Percentiles rank a stretch among this genome's conserved stretches.
Conservation (phyloP, 2,113 vertebrate species). For the Albula glossodonta region DNA sequence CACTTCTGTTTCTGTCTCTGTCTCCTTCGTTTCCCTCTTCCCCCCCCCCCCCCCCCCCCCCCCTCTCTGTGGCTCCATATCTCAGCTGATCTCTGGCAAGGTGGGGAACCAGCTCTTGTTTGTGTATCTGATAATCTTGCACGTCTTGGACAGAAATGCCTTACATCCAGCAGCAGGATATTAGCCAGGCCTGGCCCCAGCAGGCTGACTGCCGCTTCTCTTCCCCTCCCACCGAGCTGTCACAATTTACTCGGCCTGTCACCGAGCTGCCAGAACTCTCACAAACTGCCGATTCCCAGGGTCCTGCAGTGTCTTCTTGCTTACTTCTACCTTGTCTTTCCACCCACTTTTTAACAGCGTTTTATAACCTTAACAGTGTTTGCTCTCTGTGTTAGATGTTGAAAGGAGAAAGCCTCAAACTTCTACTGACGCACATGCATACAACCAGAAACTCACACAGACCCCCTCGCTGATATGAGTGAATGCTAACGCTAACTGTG, state of each 20-base stretch:
- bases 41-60: neutral
- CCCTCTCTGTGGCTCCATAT: neutral
- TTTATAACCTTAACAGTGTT: neutral
- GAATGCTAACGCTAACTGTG: too few species aligned
- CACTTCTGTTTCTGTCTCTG: too few species aligned
- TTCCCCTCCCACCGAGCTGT: neutral
- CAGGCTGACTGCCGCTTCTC: conserved; percentile 23
- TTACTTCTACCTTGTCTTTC: neutral
- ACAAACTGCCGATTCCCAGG: conserved; percentile 29
- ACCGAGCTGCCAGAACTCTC: conserved; percentile 57
- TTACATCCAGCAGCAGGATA: conserved; percentile 38
- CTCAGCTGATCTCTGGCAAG: conserved; percentile 7
- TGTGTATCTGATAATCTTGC: conserved; percentile 60
- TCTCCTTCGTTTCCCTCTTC: neutral
- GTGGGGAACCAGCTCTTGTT: conserved; percentile 47
- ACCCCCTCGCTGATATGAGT: neutral
- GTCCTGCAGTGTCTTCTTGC: neutral
- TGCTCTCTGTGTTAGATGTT: neutral
- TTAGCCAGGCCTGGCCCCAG: too few species aligned
- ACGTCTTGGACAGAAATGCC: conserved; percentile 50
- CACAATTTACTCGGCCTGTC: conserved; percentile 17
- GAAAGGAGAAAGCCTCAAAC: neutral
- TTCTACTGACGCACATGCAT: neutral
- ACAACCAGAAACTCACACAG: neutral
- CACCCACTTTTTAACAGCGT: neutral